phyloP scores from a whole-genome alignment of 2,888 invertebrate genomes.

The Nymphalis c-album region DNA sequence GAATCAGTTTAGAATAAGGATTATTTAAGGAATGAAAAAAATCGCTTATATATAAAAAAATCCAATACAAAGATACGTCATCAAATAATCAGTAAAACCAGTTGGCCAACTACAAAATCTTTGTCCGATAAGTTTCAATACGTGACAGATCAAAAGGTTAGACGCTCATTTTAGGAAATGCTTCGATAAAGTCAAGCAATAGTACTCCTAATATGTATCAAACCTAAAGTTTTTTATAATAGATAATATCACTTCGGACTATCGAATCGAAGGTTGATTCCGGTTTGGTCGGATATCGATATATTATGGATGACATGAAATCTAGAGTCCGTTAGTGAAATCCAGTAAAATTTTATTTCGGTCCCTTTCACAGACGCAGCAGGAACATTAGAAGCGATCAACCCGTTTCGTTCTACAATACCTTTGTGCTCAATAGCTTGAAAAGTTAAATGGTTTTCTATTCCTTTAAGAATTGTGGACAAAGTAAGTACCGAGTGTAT shows the following conservation, averaged over 20 bases:
- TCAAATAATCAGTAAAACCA: too few species aligned
- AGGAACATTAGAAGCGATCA: slow-evolving; percentile 31
- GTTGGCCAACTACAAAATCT: not conserved
- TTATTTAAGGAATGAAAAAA: too few species aligned
- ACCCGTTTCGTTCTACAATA: slow-evolving; percentile 28
- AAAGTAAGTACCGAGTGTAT: slow-evolving; percentile 15
- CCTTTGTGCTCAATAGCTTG: slow-evolving; percentile 38
- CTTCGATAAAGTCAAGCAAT: not conserved
- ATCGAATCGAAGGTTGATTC: not conserved
- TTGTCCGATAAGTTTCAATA: not conserved
- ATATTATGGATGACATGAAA: slow-evolving; percentile 26
- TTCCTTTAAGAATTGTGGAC: slow-evolving; percentile 14
- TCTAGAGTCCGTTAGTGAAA: slow-evolving; percentile 24
- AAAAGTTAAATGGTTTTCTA: slow-evolving; percentile 34
- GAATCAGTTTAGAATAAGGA: too few species aligned
- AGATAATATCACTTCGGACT: not conserved
- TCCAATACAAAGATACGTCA: not conserved
- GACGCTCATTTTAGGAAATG: not conserved
- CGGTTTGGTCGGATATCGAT: slow-evolving; percentile 3
- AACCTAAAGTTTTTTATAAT: not conserved
- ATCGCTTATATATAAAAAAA: not conserved
- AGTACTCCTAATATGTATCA: not conserved
- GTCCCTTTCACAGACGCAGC: slow-evolving; percentile 29
- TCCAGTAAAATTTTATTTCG: slow-evolving; percentile 32
- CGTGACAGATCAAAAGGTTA: not conserved